These are phyloP conservation scores for Xanthorhoe designata DNA, from an alignment of 2,888 invertebrate species.

Conservation along the genomic window DNA sequence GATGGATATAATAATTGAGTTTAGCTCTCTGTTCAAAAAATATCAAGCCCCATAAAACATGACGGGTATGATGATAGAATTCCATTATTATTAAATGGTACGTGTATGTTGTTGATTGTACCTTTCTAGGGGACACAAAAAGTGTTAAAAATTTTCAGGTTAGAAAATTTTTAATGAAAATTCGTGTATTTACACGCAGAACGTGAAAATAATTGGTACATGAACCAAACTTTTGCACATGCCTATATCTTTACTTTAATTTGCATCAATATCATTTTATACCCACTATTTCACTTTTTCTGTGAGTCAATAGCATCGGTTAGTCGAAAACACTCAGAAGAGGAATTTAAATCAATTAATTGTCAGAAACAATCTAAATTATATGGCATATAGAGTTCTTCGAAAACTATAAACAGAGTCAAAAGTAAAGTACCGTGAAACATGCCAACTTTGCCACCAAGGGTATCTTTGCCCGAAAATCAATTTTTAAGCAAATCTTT, in stretches of 20 bases:
- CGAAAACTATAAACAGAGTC: no score
- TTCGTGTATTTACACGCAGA: not conserved
- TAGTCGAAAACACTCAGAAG: not conserved
- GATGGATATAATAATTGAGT: not conserved
- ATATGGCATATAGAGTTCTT: no score
- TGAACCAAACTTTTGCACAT: not conserved
- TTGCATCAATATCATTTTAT: not conserved
- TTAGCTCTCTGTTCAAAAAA: not conserved
- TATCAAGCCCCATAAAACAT: not conserved
- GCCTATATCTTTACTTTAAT: not conserved
- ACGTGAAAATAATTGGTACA: not conserved
- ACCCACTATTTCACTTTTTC: not conserved
- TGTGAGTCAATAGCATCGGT: not conserved
- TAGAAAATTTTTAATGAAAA: not conserved
- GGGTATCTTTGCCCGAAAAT: no score
- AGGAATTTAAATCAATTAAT: not conserved
- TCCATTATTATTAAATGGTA: not conserved
- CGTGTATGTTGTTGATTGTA: not conserved
- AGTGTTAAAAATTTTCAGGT: not conserved
- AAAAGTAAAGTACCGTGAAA: no score
- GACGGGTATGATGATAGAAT: not conserved
- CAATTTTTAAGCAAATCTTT: no score
- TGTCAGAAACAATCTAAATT: no score
- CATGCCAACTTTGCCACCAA: no score
- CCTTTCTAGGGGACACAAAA: not conserved